These are phyloP conservation scores for Aproaerema taeniolella DNA, from an alignment of 2,888 invertebrate genomes.

Conservation along the genomic window DNA sequence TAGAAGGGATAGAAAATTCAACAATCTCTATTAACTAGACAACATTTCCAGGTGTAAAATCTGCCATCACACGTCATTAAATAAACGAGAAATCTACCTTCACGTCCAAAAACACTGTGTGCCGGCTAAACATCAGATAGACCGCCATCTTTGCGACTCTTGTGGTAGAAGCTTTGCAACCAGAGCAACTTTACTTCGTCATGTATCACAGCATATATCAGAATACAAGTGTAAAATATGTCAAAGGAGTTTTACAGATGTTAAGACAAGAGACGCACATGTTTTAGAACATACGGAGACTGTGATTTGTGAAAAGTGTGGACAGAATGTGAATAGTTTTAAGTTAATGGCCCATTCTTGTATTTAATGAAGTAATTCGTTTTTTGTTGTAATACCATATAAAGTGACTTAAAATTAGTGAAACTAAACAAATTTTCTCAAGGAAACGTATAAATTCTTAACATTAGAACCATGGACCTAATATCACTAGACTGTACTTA, in stretches of 20 bases:
- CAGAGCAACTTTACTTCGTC: constrained; percentile 43
- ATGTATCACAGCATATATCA: constrained; percentile 40
- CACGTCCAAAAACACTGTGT: constrained; percentile 77
- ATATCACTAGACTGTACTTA: too few relatives aligned
- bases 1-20: too few relatives aligned
- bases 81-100: constrained; percentile 74
- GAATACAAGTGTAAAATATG: constrained; percentile 42
- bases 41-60: constrained; percentile 70
- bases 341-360: constrained; percentile 43
- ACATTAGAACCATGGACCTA: too few relatives aligned
- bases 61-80: constrained; percentile 74
- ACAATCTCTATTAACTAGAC: constrained; percentile 4
- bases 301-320: constrained; percentile 63
- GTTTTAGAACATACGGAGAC: constrained; percentile 41
- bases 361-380: too few relatives aligned
- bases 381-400: too few relatives aligned
- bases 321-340: constrained; percentile 39
- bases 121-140: constrained; percentile 27
- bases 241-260: constrained; percentile 33
- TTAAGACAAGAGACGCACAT: constrained; percentile 38
- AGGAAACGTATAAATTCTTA: too few relatives aligned
- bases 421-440: too few relatives aligned
- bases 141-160: constrained; percentile 57
- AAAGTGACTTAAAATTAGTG: constrained; percentile 2
- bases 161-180: constrained; percentile 62